Evolutionary conservation across 2,113 vertebrate genomes (phyloP).

Genomic region (Tenebrosternarchus preto): DNA sequence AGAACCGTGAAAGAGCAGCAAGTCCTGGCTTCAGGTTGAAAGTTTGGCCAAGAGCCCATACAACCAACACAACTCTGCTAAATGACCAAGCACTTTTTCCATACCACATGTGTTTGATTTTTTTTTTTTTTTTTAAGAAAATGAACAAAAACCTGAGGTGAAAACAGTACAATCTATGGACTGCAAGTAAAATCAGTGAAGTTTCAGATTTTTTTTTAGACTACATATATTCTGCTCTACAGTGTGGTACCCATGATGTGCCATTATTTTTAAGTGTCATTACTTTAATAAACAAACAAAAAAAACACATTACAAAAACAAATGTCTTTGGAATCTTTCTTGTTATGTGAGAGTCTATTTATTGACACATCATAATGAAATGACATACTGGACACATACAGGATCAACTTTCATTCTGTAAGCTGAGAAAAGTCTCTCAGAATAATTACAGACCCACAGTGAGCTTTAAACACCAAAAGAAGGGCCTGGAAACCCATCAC

Average conservation of each 20-base stretch:
- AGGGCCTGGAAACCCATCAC: not conserved
- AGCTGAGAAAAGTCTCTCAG: not conserved
- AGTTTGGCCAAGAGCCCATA: conserved; percentile 26
- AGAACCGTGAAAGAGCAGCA: conserved; percentile 19
- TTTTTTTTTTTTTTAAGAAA: not conserved
- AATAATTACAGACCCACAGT: not conserved
- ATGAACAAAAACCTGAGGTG: not conserved
- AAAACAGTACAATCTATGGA: not conserved
- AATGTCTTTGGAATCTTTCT: not conserved
- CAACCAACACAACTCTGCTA: conserved; percentile 18
- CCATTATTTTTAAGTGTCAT: no score
- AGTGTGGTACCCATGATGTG: not conserved
- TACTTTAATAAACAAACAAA: no score
- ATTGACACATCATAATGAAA: not conserved
- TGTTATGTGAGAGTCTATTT: not conserved
- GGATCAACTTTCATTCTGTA: not conserved
- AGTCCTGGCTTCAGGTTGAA: conserved; percentile 37
- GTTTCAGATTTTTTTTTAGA: no score
- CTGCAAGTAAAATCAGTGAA: not conserved
- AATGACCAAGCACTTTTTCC: conserved; percentile 32
- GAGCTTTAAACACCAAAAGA: not conserved
- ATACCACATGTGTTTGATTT: conserved; percentile 15
- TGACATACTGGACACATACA: not conserved
- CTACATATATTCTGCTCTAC: not conserved
- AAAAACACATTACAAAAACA: not conserved